Conservation (phyloP, 2,113 vertebrate species). For the Pteropus alecto region DNA sequence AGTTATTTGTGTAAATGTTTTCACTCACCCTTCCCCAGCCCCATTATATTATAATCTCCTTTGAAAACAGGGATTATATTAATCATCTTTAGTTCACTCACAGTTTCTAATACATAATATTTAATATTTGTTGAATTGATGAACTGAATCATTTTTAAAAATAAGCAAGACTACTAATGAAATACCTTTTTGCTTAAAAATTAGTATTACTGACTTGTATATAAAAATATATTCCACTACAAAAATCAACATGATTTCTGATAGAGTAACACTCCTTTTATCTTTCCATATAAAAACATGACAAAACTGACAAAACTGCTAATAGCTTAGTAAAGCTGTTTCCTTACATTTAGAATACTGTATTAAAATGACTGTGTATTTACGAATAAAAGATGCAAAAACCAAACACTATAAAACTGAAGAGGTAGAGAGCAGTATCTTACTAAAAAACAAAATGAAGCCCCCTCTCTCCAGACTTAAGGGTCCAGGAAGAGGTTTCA, state of each 20-base stretch:
- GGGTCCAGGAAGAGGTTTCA: not conserved
- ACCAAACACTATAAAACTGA: not conserved
- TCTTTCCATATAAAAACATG: slow-evolving; percentile 8
- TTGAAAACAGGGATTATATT: slow-evolving; percentile 1
- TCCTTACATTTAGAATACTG: not conserved
- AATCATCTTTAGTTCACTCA: not conserved
- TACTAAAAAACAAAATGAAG: slow-evolving; percentile 16
- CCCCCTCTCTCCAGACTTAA: not conserved
- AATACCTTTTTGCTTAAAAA: not conserved
- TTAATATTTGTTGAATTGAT: not conserved
- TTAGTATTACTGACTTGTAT: not conserved
- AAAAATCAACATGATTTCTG: not conserved
- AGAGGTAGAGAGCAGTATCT: not conserved
- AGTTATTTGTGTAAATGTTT: not conserved
- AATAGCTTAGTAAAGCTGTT: not conserved
- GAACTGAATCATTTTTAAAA: slow-evolving; percentile 10
- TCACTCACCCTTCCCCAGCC: not conserved
- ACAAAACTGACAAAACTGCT: not conserved
- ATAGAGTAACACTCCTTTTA: not conserved
- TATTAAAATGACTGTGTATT: not conserved
- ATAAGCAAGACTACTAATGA: not conserved
- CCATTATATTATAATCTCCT: not conserved
- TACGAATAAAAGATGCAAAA: not conserved
- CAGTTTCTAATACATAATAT: not conserved
- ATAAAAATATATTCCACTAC: slow-evolving; percentile 11